phyloP scores from a whole-genome alignment of 2,888 invertebrate genomes.

The Argynnis bischoffii region DNA sequence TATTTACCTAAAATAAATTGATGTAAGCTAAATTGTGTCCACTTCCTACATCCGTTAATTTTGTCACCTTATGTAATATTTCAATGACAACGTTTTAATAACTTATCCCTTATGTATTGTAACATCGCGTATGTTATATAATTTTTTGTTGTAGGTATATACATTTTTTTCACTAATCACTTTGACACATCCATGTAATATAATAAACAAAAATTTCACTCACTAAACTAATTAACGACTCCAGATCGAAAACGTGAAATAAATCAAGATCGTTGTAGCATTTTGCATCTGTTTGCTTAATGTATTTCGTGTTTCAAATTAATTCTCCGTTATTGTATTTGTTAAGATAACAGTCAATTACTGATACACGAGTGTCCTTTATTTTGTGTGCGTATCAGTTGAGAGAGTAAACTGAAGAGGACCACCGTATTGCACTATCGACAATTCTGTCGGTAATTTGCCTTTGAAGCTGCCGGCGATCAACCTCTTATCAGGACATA shows the following conservation, averaged over 20 bases:
- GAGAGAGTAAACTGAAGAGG: slow-evolving; percentile 37
- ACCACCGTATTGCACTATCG: slow-evolving; percentile 61
- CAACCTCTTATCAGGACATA: slow-evolving; percentile 69
- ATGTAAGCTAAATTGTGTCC: slow-evolving; percentile 38
- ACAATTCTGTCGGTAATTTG: slow-evolving; percentile 69
- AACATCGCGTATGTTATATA: neutral
- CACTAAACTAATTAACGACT: slow-evolving; percentile 4
- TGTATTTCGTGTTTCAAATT: slow-evolving; percentile 32
- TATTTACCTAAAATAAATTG: slow-evolving; percentile 36
- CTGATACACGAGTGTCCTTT: slow-evolving; percentile 31
- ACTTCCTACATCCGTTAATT: slow-evolving; percentile 43
- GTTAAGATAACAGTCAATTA: slow-evolving; percentile 40
- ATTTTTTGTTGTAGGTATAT: neutral
- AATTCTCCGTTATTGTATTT: slow-evolving; percentile 35
- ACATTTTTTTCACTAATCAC: too few species aligned
- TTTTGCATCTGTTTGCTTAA: slow-evolving; percentile 26
- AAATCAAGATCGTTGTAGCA: slow-evolving; percentile 13
- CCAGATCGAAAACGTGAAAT: neutral
- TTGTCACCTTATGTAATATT: slow-evolving; percentile 23
- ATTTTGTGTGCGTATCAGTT: slow-evolving; percentile 38
- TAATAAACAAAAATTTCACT: neutral
- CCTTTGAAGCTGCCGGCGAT: slow-evolving; percentile 78
- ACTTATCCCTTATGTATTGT: neutral
- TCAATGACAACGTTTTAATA: slow-evolving; percentile 3
- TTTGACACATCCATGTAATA: too few species aligned